Conservation (phyloP, 2,797 vertebrate genomes). For the Chrosomus eos region DNA sequence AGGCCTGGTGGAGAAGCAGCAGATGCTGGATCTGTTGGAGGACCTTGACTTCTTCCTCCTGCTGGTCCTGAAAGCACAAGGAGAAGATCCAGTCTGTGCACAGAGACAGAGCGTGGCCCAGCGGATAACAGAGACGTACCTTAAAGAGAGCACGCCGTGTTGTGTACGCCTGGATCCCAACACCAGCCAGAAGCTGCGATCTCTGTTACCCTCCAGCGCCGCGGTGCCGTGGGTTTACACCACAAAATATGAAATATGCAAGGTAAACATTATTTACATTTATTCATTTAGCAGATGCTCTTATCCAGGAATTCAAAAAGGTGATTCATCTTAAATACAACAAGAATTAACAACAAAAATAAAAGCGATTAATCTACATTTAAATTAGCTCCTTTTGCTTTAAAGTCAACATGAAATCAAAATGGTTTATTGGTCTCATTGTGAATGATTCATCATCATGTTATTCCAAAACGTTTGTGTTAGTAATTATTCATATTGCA, state of each 20-base stretch:
- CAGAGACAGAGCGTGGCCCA: constrained; percentile 24
- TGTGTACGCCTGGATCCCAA: background rate
- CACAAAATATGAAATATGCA: constrained; percentile 41
- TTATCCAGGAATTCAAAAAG: background rate
- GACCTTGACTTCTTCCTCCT: constrained; percentile 51
- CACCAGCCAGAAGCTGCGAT: constrained; percentile 18
- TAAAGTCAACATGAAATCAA: background rate
- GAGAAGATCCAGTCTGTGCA: constrained; percentile 23
- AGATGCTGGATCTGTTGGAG: constrained; percentile 51
- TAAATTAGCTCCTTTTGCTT: background rate
- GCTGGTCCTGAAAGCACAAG: constrained; percentile 44
- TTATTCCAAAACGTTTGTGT: background rate
- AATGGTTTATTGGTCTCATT: background rate
- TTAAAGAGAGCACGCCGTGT: background rate
- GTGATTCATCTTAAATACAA: background rate
- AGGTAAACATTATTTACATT: constrained; percentile 21
- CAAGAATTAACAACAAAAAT: no score
- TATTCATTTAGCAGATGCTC: background rate
- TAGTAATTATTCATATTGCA: background rate
- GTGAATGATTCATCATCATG: background rate
- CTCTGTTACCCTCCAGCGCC: constrained; percentile 18
- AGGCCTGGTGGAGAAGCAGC: constrained; percentile 9
- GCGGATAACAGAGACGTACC: constrained; percentile 22
- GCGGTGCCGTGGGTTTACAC: constrained; percentile 36
- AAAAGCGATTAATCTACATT: background rate